Conservation (phyloP, 2,888 invertebrate genomes). For the Pachydiplax longipennis region DNA sequence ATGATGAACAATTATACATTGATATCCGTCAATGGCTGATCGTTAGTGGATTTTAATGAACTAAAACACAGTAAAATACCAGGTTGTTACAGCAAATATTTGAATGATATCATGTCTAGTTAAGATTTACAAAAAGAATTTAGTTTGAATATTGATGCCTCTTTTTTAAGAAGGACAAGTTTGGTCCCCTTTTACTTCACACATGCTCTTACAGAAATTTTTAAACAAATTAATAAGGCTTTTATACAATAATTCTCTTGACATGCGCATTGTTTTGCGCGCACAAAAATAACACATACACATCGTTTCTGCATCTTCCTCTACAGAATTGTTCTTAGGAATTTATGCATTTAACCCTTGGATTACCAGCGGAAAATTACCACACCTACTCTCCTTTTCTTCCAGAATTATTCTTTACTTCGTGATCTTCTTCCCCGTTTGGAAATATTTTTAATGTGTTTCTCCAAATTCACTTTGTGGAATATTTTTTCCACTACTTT, state of each 20-base stretch:
- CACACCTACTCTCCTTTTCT: too few species aligned
- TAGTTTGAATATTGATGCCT: slow-evolving; percentile 26
- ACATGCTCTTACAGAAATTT: slow-evolving; percentile 9
- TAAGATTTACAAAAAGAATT: slow-evolving; percentile 18
- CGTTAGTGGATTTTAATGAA: slow-evolving; percentile 20
- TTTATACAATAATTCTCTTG: neutral
- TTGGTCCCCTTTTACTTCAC: slow-evolving; percentile 32
- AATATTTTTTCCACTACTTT: too few species aligned
- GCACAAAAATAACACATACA: slow-evolving; percentile 25
- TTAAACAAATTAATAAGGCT: neutral
- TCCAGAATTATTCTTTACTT: too few species aligned
- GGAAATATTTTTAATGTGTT: too few species aligned
- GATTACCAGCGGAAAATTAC: too few species aligned
- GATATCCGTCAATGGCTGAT: slow-evolving; percentile 19
- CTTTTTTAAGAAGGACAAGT: slow-evolving; percentile 38
- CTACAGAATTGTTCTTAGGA: neutral
- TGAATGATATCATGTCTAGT: slow-evolving; percentile 3
- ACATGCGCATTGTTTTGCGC: neutral
- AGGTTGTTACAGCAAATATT: slow-evolving; percentile 29
- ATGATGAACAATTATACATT: slow-evolving; percentile 40
- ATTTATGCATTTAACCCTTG: neutral
- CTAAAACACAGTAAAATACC: slow-evolving; percentile 20
- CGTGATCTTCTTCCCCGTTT: too few species aligned
- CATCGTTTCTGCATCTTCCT: neutral
- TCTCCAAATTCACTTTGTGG: too few species aligned